phyloP scores from a whole-genome alignment of 2,888 invertebrate genomes.

The Cerastis rubricosa region DNA sequence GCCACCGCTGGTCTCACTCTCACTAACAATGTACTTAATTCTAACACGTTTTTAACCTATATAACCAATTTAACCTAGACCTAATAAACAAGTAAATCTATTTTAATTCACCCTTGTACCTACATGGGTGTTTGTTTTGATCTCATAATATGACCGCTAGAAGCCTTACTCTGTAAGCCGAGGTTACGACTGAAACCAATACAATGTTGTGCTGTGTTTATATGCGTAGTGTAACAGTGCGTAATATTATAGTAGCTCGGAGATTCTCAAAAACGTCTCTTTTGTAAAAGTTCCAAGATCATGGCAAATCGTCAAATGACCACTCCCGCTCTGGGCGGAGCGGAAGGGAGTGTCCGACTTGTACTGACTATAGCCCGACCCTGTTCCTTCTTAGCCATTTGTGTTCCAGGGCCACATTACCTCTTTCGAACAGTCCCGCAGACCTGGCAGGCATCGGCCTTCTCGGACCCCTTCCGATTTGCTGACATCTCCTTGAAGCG shows the following conservation, averaged over 20 bases:
- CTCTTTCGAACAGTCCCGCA: too few species aligned
- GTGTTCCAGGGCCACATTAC: too few species aligned
- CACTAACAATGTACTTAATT: too few species aligned
- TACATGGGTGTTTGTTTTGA: conserved; percentile 32
- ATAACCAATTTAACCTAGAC: conserved; percentile 17
- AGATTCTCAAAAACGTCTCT: not conserved
- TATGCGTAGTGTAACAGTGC: not conserved
- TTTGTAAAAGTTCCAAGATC: not conserved
- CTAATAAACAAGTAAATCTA: conserved; percentile 28
- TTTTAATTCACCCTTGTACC: conserved; percentile 49
- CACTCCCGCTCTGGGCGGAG: too few species aligned
- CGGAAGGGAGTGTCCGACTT: too few species aligned
- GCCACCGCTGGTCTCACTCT: too few species aligned
- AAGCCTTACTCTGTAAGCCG: conserved; percentile 52
- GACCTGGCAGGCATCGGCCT: too few species aligned
- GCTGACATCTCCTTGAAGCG: too few species aligned
- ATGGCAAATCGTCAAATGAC: too few species aligned
- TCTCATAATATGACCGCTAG: conserved; percentile 51
- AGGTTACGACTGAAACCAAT: conserved; percentile 38
- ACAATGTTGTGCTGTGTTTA: conserved; percentile 24
- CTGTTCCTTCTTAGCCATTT: too few species aligned
- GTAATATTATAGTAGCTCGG: not conserved
- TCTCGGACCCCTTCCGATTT: too few species aligned
- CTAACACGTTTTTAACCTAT: conserved; percentile 5
- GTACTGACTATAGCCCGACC: too few species aligned